Conservation (phyloP, 2,113 vertebrate species). For the Alectura lathami region DNA sequence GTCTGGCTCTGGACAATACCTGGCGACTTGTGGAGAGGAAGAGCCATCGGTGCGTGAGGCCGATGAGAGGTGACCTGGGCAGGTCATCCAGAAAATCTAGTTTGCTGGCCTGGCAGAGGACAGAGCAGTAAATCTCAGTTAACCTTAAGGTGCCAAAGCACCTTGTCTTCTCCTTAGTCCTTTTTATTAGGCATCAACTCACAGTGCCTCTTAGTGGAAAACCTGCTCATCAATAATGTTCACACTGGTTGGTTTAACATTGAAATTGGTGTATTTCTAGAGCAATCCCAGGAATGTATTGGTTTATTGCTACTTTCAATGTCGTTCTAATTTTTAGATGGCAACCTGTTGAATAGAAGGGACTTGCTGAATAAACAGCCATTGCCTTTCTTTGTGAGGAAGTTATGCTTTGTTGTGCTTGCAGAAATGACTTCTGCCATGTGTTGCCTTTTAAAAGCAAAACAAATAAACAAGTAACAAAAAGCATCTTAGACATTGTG, state of each 20-base stretch:
- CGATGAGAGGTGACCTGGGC: slow-evolving; percentile 55
- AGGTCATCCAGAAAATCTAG: slow-evolving; percentile 57
- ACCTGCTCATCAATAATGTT: background rate
- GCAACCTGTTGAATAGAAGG: background rate
- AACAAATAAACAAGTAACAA: background rate
- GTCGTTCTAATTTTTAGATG: background rate
- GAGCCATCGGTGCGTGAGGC: background rate
- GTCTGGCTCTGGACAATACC: slow-evolving; percentile 23
- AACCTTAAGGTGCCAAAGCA: rapidly evolving
- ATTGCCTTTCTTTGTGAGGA: background rate
- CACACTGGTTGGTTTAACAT: background rate
- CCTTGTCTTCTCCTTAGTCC: background rate
- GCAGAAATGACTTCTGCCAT: slow-evolving; percentile 6
- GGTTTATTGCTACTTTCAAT: background rate
- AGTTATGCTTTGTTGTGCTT: slow-evolving; percentile 14
- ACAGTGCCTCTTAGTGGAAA: background rate
- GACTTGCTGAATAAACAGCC: background rate
- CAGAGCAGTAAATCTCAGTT: background rate
- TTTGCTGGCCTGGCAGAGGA: background rate
- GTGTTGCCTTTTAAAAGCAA: background rate
- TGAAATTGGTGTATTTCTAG: background rate
- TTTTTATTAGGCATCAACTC: background rate
- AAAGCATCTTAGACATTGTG: background rate
- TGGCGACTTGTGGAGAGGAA: background rate
- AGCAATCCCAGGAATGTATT: background rate